These are phyloP conservation scores for Capreolus pygargus DNA, from an alignment of 2,113 vertebrate genomes.

Conservation along the genomic window DNA sequence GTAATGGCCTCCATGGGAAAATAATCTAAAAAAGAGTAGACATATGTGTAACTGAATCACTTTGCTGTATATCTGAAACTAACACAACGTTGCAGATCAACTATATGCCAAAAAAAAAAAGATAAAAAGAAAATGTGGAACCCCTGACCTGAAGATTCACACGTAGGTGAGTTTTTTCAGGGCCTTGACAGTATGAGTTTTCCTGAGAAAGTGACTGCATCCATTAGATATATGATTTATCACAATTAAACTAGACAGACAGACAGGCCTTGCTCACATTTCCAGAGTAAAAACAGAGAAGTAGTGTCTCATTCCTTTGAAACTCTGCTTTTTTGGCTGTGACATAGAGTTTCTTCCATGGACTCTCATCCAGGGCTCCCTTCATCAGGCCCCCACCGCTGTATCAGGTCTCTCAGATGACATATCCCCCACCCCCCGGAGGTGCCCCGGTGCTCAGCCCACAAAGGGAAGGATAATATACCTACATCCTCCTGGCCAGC, in stretches of 20 bases:
- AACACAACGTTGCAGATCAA: background rate
- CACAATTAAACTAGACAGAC: background rate
- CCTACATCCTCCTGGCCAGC: fast-evolving
- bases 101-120: background rate
- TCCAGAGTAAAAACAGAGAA: background rate
- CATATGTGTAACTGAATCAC: background rate
- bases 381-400: too few species aligned
- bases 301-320: background rate
- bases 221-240: background rate
- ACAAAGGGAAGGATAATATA: background rate
- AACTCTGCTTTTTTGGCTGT: background rate
- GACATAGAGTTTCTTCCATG: fast-evolving
- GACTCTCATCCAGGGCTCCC: background rate
- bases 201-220: background rate
- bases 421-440: fast-evolving
- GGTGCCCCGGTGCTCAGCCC: fast-evolving
- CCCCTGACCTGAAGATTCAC: background rate
- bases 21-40: background rate
- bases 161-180: background rate
- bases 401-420: background rate
- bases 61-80: background rate
- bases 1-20: background rate
- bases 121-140: background rate
- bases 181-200: background rate
- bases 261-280: background rate